Percentiles rank a stretch among this genome's conserved stretches.
Evolutionary conservation across 2,888 invertebrate genomes (phyloP).

Genomic region (Liodrosophila aerea): DNA sequence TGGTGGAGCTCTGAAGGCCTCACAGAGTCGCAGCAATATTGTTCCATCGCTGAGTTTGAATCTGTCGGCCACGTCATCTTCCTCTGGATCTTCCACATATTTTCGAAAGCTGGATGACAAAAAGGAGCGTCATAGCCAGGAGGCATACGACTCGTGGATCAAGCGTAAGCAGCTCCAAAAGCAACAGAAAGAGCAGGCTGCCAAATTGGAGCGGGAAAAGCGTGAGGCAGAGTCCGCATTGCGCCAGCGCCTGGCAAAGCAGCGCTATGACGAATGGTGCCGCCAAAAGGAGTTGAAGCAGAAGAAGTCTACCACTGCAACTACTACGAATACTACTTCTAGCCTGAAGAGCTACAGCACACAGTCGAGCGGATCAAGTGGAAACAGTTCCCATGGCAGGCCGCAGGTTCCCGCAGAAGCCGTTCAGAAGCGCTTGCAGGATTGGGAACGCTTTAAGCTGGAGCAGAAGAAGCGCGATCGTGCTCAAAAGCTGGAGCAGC

Average conservation of each 20-base stretch:
- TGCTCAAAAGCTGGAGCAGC: slow-evolving; percentile 24
- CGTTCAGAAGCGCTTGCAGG: slow-evolving; percentile 29
- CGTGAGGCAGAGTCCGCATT: slow-evolving; percentile 53
- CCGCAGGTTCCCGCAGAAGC: slow-evolving; percentile 33
- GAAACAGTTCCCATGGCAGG: neutral
- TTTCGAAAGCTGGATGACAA: slow-evolving; percentile 35
- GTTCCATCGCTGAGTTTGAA: slow-evolving; percentile 78
- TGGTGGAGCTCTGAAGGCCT: slow-evolving; percentile 40
- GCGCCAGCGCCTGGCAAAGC: slow-evolving; percentile 47
- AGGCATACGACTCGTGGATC: slow-evolving; percentile 78
- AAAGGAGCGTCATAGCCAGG: slow-evolving; percentile 50
- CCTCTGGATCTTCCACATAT: slow-evolving; percentile 55
- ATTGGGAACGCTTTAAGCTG: slow-evolving; percentile 50
- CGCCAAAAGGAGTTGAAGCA: slow-evolving; percentile 60
- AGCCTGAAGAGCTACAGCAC: neutral
- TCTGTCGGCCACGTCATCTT: slow-evolving; percentile 44
- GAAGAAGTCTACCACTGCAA: slow-evolving; percentile 21
- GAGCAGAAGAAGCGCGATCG: slow-evolving; percentile 44
- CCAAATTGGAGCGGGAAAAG: slow-evolving; percentile 62
- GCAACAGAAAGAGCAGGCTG: slow-evolving; percentile 55
- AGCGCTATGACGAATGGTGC: slow-evolving; percentile 78
- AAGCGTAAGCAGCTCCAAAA: slow-evolving; percentile 72
- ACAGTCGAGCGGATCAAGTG: neutral
- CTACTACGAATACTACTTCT: slow-evolving; percentile 6
- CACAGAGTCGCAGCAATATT: slow-evolving; percentile 56